These are phyloP conservation scores for Cryptophagus acutangulus DNA, from an alignment of 2,888 invertebrate species.

Conservation along the genomic window DNA sequence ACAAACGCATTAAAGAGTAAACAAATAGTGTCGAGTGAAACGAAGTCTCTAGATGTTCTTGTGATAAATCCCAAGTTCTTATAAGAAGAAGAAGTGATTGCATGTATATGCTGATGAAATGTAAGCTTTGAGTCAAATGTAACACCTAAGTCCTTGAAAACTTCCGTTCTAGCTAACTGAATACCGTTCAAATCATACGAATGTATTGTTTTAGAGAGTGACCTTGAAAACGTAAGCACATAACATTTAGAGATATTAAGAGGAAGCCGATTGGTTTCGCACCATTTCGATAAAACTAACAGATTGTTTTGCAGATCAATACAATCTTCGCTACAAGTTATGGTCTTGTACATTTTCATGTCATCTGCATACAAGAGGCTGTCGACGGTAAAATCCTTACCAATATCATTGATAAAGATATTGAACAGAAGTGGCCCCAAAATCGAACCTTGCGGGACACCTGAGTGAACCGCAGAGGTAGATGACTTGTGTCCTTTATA, in stretches of 20 bases:
- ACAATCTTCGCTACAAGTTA: background rate
- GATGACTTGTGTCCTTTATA: background rate
- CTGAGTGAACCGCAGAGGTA: no score
- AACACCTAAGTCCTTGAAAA: background rate
- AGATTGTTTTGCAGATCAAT: background rate
- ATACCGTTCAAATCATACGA: no score
- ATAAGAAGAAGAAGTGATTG: background rate
- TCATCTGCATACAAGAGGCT: background rate
- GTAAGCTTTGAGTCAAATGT: background rate
- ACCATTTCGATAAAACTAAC: background rate
- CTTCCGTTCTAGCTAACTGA: no score
- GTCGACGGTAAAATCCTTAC: no score
- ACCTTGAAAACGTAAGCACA: background rate
- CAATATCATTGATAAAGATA: slow-evolving; percentile 4
- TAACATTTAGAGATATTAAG: background rate
- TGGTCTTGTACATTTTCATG: background rate
- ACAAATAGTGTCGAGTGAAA: background rate
- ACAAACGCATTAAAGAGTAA: background rate
- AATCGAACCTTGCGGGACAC: slow-evolving; percentile 5
- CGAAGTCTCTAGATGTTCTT: background rate
- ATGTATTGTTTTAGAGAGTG: no score
- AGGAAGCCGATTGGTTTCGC: background rate
- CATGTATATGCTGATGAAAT: background rate
- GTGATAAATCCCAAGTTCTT: background rate
- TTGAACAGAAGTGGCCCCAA: background rate